Evolutionary conservation across 1,140 invertebrate genomes (phyloP).

Genomic region (Bombus haemorrhoidalis): DNA sequence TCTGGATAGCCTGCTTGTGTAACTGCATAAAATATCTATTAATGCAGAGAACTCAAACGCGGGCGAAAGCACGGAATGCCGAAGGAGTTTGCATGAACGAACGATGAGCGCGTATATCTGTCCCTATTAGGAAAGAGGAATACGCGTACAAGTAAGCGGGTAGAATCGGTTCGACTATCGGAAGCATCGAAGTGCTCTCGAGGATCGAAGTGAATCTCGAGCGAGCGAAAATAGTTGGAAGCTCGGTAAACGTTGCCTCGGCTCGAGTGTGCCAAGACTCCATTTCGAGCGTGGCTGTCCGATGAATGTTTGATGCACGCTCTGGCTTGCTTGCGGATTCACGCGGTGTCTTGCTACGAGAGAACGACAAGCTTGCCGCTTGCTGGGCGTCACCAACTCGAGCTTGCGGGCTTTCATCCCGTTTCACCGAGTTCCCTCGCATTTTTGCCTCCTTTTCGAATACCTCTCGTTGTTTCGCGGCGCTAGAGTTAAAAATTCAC

Average conservation of each 20-base stretch:
- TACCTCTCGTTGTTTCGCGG: slow-evolving; percentile 24
- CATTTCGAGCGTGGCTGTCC: slow-evolving; percentile 50
- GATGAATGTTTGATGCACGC: slow-evolving; percentile 72
- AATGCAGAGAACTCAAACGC: too few species aligned
- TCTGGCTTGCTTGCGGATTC: slow-evolving; percentile 56
- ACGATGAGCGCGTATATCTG: neutral
- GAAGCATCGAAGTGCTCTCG: slow-evolving; percentile 22
- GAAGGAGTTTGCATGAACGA: neutral
- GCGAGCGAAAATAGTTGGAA: slow-evolving; percentile 58
- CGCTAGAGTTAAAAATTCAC: slow-evolving; percentile 10
- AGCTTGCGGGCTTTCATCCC: slow-evolving; percentile 54
- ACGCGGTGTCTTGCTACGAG: slow-evolving; percentile 11
- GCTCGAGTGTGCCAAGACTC: slow-evolving; percentile 47
- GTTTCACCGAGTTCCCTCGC: neutral
- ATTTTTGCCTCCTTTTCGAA: slow-evolving; percentile 15
- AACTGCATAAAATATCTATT: too few species aligned
- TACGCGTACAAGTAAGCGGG: neutral
- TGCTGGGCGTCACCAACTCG: slow-evolving; percentile 2
- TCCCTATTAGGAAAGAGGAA: neutral
- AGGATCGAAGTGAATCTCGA: slow-evolving; percentile 50
- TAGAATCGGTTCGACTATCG: slow-evolving; percentile 22
- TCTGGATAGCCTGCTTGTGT: too few species aligned
- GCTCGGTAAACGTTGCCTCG: slow-evolving; percentile 59
- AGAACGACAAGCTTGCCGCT: slow-evolving; percentile 5
- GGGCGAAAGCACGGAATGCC: neutral